phyloP scores from a whole-genome alignment of 2,797 vertebrate species.

The Perdix hodgsoniae region DNA sequence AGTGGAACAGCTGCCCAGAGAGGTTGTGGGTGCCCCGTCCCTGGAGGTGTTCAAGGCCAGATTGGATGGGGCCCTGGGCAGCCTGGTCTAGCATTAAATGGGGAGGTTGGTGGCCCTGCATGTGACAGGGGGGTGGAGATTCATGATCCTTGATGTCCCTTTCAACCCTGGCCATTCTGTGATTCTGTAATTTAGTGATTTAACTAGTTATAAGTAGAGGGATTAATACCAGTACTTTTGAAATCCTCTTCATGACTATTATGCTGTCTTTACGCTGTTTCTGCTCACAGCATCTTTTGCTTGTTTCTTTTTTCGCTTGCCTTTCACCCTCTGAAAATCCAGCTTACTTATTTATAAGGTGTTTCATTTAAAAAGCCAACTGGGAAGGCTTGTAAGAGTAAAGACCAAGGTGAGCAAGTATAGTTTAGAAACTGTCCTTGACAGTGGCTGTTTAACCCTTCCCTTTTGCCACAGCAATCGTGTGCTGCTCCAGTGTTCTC shows the following conservation, averaged over 20 bases:
- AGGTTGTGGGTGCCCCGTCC: too few species aligned
- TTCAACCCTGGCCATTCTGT: too few species aligned
- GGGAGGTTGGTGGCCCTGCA: too few species aligned
- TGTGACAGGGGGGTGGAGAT: too few species aligned
- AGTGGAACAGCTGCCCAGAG: too few species aligned
- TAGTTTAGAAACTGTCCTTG: not conserved
- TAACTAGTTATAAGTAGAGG: not conserved
- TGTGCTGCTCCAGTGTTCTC: not conserved
- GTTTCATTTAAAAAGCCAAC: not conserved
- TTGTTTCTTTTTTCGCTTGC: not conserved
- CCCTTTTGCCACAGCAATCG: not conserved
- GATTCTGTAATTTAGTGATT: too few species aligned
- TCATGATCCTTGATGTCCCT: too few species aligned
- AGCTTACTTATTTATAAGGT: not conserved
- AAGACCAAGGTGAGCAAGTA: accelerated
- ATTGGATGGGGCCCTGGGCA: too few species aligned
- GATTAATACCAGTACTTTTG: not conserved
- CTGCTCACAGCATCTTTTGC: not conserved
- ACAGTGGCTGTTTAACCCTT: not conserved
- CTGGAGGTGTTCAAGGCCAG: too few species aligned
- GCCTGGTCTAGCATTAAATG: too few species aligned
- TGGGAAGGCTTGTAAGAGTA: not conserved
- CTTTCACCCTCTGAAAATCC: not conserved
- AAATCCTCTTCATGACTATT: not conserved
- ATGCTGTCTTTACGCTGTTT: not conserved